A percentile compares a stretch with the other conserved stretches of the same genome.
Conservation (phyloP, 2,888 invertebrate genomes). For the Campoletis raptor region DNA sequence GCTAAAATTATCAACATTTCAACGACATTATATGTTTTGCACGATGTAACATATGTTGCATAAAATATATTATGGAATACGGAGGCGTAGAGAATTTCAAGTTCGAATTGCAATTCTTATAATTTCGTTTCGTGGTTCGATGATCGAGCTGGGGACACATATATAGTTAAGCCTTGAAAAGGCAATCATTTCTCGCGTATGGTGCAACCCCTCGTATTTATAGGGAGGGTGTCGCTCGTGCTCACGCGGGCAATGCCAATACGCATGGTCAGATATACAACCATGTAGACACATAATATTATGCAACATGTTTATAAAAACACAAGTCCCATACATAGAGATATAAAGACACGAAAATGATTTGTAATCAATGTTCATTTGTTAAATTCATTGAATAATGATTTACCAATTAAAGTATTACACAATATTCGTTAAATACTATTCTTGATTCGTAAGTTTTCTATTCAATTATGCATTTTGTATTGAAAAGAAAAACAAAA, state of each 20-base stretch:
- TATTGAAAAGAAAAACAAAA: constrained; percentile 16
- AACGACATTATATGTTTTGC: background rate
- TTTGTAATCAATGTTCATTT: background rate
- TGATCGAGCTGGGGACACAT: constrained; percentile 61
- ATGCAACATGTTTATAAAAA: constrained; percentile 10
- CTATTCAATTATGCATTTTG: background rate
- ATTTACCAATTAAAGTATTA: background rate
- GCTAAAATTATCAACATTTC: background rate
- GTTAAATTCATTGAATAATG: background rate
- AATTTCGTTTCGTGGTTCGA: constrained; percentile 69
- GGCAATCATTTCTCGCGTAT: constrained; percentile 70
- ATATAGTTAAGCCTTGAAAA: constrained; percentile 56
- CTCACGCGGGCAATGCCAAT: constrained; percentile 20
- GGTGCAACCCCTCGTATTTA: constrained; percentile 52
- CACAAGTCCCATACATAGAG: background rate
- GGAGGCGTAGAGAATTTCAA: constrained; percentile 41
- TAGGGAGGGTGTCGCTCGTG: constrained; percentile 36
- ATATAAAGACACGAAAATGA: background rate
- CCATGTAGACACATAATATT: background rate
- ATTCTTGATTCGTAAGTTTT: background rate
- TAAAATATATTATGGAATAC: constrained; percentile 22
- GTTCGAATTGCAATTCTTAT: constrained; percentile 65
- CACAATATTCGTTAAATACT: background rate
- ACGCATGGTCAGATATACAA: constrained; percentile 28
- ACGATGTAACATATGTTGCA: constrained; percentile 33